Base-by-base conservation (phyloP, 2,113 vertebrate species). In the Zeus faber region DNA sequence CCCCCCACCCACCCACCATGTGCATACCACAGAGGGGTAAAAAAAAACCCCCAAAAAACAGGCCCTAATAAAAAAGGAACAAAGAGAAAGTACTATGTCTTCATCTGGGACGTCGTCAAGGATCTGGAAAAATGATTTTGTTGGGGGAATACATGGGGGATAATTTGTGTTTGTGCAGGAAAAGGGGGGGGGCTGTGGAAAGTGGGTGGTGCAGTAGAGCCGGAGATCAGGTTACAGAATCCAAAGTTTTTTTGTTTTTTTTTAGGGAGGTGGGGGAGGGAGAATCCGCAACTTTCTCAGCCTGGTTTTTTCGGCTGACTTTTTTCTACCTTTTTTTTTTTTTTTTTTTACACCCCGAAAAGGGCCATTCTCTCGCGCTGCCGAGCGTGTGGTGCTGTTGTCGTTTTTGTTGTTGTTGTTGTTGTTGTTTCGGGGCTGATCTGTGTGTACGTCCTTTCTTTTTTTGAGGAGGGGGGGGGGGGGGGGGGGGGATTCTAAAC, bases 211-310 rank as follows among this genome's bases (percentile, higher is more conserved):
- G 82, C 85, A 29, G 79, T 49, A 11, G 76, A 79, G 57, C 65
- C 24, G 9, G 33, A 72, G 87, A 82, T 91, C 88, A 77, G 65
- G 78, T 91, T 91, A 88, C 89, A 74, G 25, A 80, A 76, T 76
- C 84, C 84, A n/a, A 76, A 89, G 81, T 84, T 86, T 78, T 86
- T 87, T 72, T 81, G 79, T 79, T 80, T 82, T 76, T 79, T 69
- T 81, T 86, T 81, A 77, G 80, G 65, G 62, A 78, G 67, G 86
- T 83, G 82, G 87, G 88, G 89, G 88, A 89, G 85, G 88, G 88
- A 73, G 74, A 71, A 59, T 49, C 58, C 37, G 14, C 62, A 71
- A 80, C 72, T 77, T 83, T 82, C 48, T 70, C 58, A 37, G 31
- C 58, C 64, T 54, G 49, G 33, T 67, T 37, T 43, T 17, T 58